Percentiles rank a stretch among this genome's conserved stretches.
Conservation (phyloP, 2,113 vertebrate genomes). For the Chaetodon auriga region DNA sequence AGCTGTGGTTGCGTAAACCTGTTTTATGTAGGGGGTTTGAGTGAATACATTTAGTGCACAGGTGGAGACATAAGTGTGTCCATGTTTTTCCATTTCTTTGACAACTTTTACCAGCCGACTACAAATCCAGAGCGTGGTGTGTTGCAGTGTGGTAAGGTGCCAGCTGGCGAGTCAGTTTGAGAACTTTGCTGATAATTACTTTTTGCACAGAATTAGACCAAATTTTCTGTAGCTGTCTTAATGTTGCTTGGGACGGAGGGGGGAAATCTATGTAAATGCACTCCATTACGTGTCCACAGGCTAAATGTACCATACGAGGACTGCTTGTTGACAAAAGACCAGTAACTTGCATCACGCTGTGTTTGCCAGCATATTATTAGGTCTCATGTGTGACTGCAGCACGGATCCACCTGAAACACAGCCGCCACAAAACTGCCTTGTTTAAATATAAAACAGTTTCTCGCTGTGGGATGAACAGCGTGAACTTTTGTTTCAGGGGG, state of each 20-base stretch:
- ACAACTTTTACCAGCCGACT: not conserved
- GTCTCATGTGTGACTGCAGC: constrained; percentile 21
- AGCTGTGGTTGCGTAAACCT: constrained; percentile 12
- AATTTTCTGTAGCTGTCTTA: not conserved
- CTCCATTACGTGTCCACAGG: not conserved
- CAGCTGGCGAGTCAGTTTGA: not conserved
- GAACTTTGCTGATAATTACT: not conserved
- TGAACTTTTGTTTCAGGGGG: not conserved
- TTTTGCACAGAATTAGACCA: not conserved
- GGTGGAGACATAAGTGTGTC: not conserved
- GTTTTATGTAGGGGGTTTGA: not conserved
- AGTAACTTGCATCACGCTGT: not conserved
- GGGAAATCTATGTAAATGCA: not conserved
- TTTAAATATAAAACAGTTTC: constrained; percentile 20
- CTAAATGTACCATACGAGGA: constrained; percentile 5
- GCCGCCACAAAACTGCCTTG: constrained; percentile 5
- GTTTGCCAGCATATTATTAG: constrained; percentile 18
- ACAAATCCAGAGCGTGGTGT: not conserved
- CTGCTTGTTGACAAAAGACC: constrained; percentile 30
- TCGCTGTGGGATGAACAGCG: not conserved
- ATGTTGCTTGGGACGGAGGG: not conserved
- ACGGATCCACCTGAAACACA: constrained; percentile 11
- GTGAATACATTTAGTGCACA: not conserved
- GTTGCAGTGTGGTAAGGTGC: not conserved
- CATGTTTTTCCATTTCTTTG: not conserved